phyloP scores from a whole-genome alignment of 2,797 vertebrate genomes.

The Malacoctenus gilli region DNA sequence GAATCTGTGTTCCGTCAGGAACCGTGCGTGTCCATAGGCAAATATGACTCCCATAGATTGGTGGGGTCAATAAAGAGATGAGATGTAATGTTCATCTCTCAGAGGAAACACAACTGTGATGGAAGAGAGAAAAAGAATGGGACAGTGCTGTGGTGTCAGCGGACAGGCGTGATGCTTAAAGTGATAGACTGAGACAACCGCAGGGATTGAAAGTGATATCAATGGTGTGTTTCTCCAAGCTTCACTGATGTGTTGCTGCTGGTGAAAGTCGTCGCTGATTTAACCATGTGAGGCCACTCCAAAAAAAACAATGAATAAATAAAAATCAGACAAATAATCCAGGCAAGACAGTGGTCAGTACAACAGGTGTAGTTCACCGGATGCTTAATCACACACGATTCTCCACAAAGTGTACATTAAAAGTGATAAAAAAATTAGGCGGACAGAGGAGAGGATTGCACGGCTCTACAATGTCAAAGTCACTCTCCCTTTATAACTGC shows the following conservation, averaged over 20 bases:
- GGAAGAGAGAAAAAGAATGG: conserved; percentile 17
- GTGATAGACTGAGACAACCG: conserved; percentile 12
- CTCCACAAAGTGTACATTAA: no score
- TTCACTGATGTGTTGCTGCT: conserved; percentile 45
- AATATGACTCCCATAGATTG: conserved; percentile 33
- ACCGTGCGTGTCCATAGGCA: conserved; percentile 41
- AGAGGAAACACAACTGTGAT: conserved; percentile 16
- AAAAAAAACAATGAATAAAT: conserved; percentile 77
- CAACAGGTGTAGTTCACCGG: conserved; percentile 47
- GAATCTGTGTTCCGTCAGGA: conserved; percentile 41
- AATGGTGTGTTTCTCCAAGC: conserved; percentile 26
- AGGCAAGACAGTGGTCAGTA: conserved; percentile 58
- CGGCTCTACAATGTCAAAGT: conserved; percentile 32
- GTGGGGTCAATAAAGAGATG: conserved; percentile 20
- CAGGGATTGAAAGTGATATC: conserved; percentile 22
- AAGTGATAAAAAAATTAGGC: conserved; percentile 23
- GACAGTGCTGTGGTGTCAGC: conserved; percentile 33
- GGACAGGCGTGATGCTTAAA: conserved; percentile 29
- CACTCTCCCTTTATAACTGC: conserved; percentile 26
- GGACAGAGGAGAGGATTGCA: conserved; percentile 12
- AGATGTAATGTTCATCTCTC: conserved; percentile 33
- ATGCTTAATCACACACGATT: conserved; percentile 19
- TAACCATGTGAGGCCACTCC: conserved; percentile 41
- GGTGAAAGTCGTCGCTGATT: conserved; percentile 45
- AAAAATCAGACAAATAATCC: conserved; percentile 62